Base-by-base conservation (phyloP, 2,888 invertebrate species). In the Rhodophaea formosa region DNA sequence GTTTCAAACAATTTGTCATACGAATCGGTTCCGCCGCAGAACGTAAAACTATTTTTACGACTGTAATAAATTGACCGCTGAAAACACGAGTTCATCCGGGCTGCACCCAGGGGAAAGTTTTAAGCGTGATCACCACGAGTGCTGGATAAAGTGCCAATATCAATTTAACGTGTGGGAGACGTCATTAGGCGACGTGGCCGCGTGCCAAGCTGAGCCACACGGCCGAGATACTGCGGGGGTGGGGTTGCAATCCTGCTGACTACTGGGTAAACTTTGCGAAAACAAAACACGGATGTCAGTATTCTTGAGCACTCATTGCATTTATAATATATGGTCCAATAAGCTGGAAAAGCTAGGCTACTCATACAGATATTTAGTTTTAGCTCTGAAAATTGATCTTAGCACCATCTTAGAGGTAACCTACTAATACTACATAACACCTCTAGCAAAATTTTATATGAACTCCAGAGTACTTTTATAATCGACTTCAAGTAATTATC, bases 141-240 rank as follows among this genome's bases (percentile, higher is more conserved):
- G 68, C 68, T 67, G 74, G 70, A 69, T 77, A 81, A 82, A 85
- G 81, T 81, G 80, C 78, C 81, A 80, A 85, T 85, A 84, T 84
- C 83, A 85, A 86, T 86, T 86, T 81, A 80, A 80, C 77, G 84
- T 80, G 81, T 70, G 70, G 70, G 71, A 75, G 79, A 79, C 75
- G 78, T 84, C 84, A 84, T 83, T 83, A 82, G 73, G 70, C 68
- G 65, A 60, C 59, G 63, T 85, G 85, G 84, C 75, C 23, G 45
- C 32, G 49, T 55, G 83, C 85, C 85, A 84, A 80, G 64, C 59
- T 61, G 61, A 57, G 63, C 67, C 59, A 62, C 65, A 68, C 61
- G 71, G 82, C 79, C 79, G 79, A 82, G 77, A 76, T 75, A 77
- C 75, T 75, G 69, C 61, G 68, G 63, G 72, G 72, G 66, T 69